Base-by-base conservation (phyloP, 2,888 invertebrate genomes). In the Dexiosoma caninum region DNA sequence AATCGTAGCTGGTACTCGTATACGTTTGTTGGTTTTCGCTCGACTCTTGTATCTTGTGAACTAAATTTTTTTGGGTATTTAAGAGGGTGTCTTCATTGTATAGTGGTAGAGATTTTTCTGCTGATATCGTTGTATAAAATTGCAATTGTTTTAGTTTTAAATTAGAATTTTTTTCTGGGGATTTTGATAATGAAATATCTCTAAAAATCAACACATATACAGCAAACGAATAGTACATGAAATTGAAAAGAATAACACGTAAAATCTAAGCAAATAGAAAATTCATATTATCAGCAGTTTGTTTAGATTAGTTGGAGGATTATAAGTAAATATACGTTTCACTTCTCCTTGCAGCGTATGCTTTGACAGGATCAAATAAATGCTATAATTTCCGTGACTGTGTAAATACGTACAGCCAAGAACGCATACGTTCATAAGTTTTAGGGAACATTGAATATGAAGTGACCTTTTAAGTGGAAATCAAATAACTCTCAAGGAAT, bases 271-370 rank as follows among this genome's bases (percentile, higher is more conserved):
- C 35, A 77, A 72, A 77, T 69, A 74, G 81, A 81, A 81, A 71
- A 74, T 57, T 60, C 53, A 64, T 69, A 53, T 75, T 57, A 75
- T 77, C 69, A 77, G 77, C 81, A 81, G 81, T 81, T 81, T 81
- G 81, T 74, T 81, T 77, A 81, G 77, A 77, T 74, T 81, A 77
- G 77, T 69, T 62, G 72, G 16, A 70, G 81, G 77, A 81, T 81
- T 81, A 81, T 80, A 72, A 70, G 32, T 42, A 55, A 49, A 67
- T 62, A 42, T 42, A 46, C 14, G 12, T 32, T 78, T 75, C 55
- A 7, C 1, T 57, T 60, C 42, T 60, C 14, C 14, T 40, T 27
- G 14, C 32, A n/a, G n/a, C n/a, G n/a, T n/a, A n/a, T 14, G 5
- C 10, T 21, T 32, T 71, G 64, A 19, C 51, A 44, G 42, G 67